Conservation (phyloP, 2,888 invertebrate species). For the Coelinius sp. region DNA sequence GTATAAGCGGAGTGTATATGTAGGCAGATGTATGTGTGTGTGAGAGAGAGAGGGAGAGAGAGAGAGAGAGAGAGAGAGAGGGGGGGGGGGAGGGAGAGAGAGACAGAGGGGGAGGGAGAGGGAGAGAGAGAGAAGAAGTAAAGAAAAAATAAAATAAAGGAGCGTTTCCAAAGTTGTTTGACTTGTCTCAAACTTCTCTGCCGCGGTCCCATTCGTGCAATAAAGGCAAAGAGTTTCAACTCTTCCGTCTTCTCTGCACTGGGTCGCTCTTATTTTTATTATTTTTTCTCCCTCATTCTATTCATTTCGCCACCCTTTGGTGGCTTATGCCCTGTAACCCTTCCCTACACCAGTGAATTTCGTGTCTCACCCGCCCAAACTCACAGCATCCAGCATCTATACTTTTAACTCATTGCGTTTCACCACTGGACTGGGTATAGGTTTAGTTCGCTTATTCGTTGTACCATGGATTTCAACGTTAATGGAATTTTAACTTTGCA, state of each 20-base stretch:
- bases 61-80: not conserved
- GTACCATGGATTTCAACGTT: slow-evolving; percentile 7
- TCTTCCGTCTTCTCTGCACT: slow-evolving; percentile 23
- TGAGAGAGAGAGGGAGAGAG: no score
- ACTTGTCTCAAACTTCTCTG: slow-evolving; percentile 27
- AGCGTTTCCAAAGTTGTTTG: slow-evolving; percentile 23
- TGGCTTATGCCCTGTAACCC: no score
- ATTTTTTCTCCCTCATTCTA: slow-evolving; percentile 20
- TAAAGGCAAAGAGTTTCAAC: slow-evolving; percentile 26
- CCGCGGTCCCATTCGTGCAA: slow-evolving; percentile 28
- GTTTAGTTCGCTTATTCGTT: not conserved
- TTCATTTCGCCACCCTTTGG: slow-evolving; percentile 35
- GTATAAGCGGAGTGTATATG: not conserved
- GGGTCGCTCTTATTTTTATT: slow-evolving; percentile 34
- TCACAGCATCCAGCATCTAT: not conserved
- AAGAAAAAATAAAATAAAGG: slow-evolving; percentile 5
- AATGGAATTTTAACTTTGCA: slow-evolving; percentile 22
- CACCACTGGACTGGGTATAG: slow-evolving; percentile 8
- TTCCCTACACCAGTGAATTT: slow-evolving; percentile 28
- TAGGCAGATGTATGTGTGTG: slow-evolving; percentile 18
- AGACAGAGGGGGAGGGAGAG: not conserved
- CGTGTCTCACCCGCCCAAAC: not conserved
- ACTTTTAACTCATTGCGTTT: slow-evolving; percentile 20
- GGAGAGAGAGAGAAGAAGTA: not conserved
- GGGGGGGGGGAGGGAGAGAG: not conserved